Evolutionary conservation across 2,888 invertebrate genomes (phyloP).

Genomic region (Crocallis elinguaria): DNA sequence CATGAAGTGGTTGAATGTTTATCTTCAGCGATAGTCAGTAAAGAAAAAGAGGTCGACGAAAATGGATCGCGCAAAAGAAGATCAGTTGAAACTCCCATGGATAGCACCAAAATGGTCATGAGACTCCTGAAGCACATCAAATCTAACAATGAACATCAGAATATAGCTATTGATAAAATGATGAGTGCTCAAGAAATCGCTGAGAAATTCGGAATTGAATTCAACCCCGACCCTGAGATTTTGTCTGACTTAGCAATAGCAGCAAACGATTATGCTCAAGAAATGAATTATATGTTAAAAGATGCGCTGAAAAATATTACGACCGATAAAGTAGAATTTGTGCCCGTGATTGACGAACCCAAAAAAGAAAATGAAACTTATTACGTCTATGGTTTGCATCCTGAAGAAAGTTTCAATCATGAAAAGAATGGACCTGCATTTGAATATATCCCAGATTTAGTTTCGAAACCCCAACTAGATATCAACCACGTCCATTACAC

Average conservation of each 20-base stretch:
- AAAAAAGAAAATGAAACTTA: conserved; percentile 44
- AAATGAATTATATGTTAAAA: conserved; percentile 63
- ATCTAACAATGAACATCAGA: conserved; percentile 74
- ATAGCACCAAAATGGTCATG: conserved; percentile 67
- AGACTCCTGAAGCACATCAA: conserved; percentile 74
- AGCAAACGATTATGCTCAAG: conserved; percentile 69
- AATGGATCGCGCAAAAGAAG: conserved; percentile 59
- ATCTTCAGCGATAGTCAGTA: conserved; percentile 52
- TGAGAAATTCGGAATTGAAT: conserved; percentile 74
- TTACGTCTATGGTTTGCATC: conserved; percentile 44
- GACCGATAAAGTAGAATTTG: conserved; percentile 42
- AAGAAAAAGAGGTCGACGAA: conserved; percentile 44
- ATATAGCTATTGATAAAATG: conserved; percentile 80
- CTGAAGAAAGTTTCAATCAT: conserved; percentile 39
- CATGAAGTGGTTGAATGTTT: conserved; percentile 69
- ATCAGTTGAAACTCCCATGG: conserved; percentile 70
- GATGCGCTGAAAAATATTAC: conserved; percentile 57
- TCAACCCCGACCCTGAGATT: conserved; percentile 71
- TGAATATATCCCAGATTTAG: conserved; percentile 31
- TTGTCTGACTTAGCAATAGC: conserved; percentile 68
- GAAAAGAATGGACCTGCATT: conserved; percentile 35
- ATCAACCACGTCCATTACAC: conserved; percentile 41
- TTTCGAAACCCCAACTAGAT: conserved; percentile 34
- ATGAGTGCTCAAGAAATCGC: conserved; percentile 80
- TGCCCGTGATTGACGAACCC: conserved; percentile 38